Conservation (phyloP, 37 sponge, comb jelly and placozoan genomes). For the Dysidea cf. avara region DNA sequence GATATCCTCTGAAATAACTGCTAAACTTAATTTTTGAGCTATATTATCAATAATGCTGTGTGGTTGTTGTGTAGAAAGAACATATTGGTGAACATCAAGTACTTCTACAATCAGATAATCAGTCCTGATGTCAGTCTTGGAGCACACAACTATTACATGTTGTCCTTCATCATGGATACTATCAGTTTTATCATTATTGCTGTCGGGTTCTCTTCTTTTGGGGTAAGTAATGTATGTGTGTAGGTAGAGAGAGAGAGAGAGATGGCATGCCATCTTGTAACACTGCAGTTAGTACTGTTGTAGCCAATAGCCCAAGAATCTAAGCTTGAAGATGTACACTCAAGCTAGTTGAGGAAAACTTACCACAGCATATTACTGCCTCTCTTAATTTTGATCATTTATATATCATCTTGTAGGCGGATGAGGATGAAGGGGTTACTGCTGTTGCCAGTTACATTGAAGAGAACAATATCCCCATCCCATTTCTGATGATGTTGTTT, state of each 20-base stretch:
- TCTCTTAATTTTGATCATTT: not conserved
- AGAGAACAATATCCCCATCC: slow-evolving; percentile 65
- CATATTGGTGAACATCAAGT: not conserved
- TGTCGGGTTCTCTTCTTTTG: slow-evolving; percentile 82
- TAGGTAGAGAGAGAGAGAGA: too few relatives aligned
- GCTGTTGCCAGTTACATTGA: slow-evolving; percentile 57
- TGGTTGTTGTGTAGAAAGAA: too few relatives aligned
- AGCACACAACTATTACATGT: slow-evolving; percentile 63
- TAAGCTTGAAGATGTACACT: too few relatives aligned
- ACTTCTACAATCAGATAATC: slow-evolving; percentile 22
- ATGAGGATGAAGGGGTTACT: slow-evolving; percentile 3
- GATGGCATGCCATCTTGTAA: too few relatives aligned
- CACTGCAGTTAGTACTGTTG: too few relatives aligned
- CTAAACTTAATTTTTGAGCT: too few relatives aligned
- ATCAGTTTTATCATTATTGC: slow-evolving; percentile 77
- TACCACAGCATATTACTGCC: too few relatives aligned
- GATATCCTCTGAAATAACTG: too few relatives aligned
- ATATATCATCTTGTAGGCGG: slow-evolving; percentile 5
- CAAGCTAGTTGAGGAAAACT: too few relatives aligned
- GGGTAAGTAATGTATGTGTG: too few relatives aligned
- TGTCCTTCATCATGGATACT: slow-evolving; percentile 58
- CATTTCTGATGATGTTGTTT: slow-evolving; percentile 65
- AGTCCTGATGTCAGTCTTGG: slow-evolving; percentile 40
- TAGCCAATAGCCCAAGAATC: too few relatives aligned
- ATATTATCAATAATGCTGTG: too few relatives aligned